Evolutionary conservation across 2,888 invertebrate species (phyloP).

Genomic region (Dorcus parallelipipedus): DNA sequence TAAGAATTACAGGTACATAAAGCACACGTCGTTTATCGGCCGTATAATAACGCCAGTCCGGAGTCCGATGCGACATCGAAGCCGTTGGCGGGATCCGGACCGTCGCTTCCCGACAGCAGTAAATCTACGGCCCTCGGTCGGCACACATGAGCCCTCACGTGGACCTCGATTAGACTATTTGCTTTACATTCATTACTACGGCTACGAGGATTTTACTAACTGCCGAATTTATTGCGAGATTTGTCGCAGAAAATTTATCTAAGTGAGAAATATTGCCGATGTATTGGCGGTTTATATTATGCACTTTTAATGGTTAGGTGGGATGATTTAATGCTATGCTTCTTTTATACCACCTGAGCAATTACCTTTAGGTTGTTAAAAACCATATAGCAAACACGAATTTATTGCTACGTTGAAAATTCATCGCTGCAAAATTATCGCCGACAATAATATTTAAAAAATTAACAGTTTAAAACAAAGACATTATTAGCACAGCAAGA

Average conservation of each 20-base stretch:
- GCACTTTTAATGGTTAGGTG: slow-evolving; percentile 22
- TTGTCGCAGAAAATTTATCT: slow-evolving; percentile 44
- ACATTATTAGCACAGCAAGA: too few relatives aligned
- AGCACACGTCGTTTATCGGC: slow-evolving; percentile 37
- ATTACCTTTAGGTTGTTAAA: not conserved
- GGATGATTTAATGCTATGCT: slow-evolving; percentile 35
- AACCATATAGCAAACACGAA: too few relatives aligned
- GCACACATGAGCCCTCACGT: slow-evolving; percentile 45
- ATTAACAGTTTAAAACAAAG: too few relatives aligned
- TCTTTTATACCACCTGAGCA: slow-evolving; percentile 10
- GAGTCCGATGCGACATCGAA: slow-evolving; percentile 28
- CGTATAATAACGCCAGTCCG: slow-evolving; percentile 33
- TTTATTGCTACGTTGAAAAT: too few relatives aligned
- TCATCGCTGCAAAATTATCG: too few relatives aligned
- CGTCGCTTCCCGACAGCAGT: slow-evolving; percentile 30
- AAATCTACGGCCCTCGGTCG: slow-evolving; percentile 38
- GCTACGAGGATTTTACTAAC: slow-evolving; percentile 49
- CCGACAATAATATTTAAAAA: too few relatives aligned
- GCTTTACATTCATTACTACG: slow-evolving; percentile 47
- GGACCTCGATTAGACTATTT: slow-evolving; percentile 49
- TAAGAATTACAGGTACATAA: slow-evolving; percentile 29
- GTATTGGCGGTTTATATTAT: slow-evolving; percentile 36
- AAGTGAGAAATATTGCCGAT: slow-evolving; percentile 44
- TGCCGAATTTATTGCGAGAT: slow-evolving; percentile 48
- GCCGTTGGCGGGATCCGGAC: slow-evolving; percentile 31